Evolutionary conservation across 2,888 invertebrate species (phyloP).

Genomic region (Caenorhabditis plicata): DNA sequence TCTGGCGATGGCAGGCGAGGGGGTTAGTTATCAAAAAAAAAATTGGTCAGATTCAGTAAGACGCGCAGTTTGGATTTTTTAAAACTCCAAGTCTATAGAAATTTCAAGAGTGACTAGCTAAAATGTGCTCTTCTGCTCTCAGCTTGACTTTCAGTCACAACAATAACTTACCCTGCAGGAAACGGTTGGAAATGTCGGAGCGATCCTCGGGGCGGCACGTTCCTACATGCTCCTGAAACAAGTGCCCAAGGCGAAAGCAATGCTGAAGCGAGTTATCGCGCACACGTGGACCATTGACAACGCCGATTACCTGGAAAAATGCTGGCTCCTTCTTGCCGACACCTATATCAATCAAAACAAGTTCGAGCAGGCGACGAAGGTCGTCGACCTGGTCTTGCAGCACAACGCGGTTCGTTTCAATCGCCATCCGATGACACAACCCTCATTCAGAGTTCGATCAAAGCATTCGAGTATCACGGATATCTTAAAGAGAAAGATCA

Average conservation of each 20-base stretch:
- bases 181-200: constrained; percentile 74
- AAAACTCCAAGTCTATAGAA: no score
- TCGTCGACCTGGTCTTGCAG: constrained; percentile 72
- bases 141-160: no score
- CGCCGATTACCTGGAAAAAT: constrained; percentile 89
- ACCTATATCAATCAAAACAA: constrained; percentile 81
- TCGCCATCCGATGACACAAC: background rate
- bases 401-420: constrained; percentile 68
- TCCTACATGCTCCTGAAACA: constrained; percentile 86
- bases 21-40: no score
- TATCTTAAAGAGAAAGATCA: constrained; percentile 88
- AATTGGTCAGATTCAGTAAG: no score
- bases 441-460: constrained; percentile 76
- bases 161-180: no score
- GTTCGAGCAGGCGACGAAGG: constrained; percentile 81
- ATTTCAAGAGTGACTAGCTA: no score
- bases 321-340: constrained; percentile 91
- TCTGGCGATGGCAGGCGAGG: constrained; percentile 75
- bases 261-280: constrained; percentile 81
- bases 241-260: constrained; percentile 81
- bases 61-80: no score
- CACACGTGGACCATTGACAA: constrained; percentile 90
- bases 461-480: constrained; percentile 86
- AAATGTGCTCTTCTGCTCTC: no score
- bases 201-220: constrained; percentile 81